These are phyloP conservation scores for Thermophis baileyi DNA, from an alignment of 2,113 vertebrate species.

Conservation along the genomic window DNA sequence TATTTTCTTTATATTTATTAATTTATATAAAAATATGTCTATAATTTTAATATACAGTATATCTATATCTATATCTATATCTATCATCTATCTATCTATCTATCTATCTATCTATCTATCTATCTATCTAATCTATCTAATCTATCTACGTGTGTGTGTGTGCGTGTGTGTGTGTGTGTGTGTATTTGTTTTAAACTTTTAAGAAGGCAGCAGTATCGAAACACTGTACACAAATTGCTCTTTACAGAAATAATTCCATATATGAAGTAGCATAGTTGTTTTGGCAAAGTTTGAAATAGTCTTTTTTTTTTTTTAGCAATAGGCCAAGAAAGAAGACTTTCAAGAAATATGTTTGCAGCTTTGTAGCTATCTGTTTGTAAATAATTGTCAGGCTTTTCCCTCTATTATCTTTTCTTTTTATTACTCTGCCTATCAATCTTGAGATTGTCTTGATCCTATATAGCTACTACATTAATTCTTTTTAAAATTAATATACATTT, in stretches of 20 bases:
- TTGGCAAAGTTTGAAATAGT: background rate
- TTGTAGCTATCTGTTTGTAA: background rate
- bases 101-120: no score
- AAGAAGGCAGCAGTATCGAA: background rate
- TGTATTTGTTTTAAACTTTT: background rate
- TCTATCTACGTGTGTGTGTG: no score
- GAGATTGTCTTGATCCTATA: background rate
- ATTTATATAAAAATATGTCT: background rate
- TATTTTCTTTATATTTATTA: background rate
- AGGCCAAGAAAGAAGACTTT: background rate
- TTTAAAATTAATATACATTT: background rate
- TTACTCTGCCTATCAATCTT: background rate
- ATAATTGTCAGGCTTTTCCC: background rate
- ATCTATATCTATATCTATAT: no score
- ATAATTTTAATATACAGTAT: background rate
- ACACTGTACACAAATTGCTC: background rate
- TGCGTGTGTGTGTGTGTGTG: no score
- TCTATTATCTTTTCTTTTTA: background rate
- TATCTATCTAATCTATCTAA: no score
- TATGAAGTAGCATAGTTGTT: background rate
- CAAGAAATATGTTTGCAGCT: background rate
- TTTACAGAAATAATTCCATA: background rate
- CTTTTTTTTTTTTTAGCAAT: background rate
- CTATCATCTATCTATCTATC: no score
- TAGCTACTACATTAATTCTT: background rate